phyloP scores from a whole-genome alignment of 2,797 vertebrate genomes.

The Rousettus madagascariensis region DNA sequence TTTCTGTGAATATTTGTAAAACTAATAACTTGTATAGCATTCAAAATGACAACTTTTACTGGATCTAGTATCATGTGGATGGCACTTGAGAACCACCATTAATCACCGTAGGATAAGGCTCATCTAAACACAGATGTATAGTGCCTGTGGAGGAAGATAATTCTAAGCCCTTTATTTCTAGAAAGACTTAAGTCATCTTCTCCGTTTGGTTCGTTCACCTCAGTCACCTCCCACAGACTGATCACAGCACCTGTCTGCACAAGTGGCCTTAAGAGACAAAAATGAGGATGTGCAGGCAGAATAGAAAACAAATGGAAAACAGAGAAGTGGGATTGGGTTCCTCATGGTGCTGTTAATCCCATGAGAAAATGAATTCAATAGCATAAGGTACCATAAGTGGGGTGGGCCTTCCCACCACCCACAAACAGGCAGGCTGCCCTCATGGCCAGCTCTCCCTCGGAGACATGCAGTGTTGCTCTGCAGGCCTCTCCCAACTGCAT shows the following conservation, averaged over 20 bases:
- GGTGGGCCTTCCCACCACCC: fast-evolving
- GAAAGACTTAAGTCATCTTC: not conserved
- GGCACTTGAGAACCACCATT: not conserved
- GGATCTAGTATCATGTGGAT: not conserved
- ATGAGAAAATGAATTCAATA: fast-evolving
- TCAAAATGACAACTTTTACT: not conserved
- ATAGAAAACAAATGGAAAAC: not conserved
- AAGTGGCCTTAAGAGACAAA: not conserved
- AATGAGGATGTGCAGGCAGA: not conserved
- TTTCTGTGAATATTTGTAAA: not conserved
- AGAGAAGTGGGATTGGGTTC: fast-evolving
- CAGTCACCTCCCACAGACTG: not conserved
- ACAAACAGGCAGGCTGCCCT: no score
- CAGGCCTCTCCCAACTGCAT: not conserved
- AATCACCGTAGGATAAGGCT: not conserved
- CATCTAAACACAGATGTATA: not conserved
- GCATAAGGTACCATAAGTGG: fast-evolving
- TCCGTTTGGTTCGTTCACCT: not conserved
- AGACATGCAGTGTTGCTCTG: fast-evolving
- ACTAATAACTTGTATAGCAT: no score
- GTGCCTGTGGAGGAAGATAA: fast-evolving
- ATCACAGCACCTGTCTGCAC: not conserved
- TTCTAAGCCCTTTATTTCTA: not conserved
- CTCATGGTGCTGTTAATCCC: fast-evolving
- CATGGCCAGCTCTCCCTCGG: not conserved